Base-by-base conservation (phyloP, 2,113 vertebrate species). In the Melozone crissalis region DNA sequence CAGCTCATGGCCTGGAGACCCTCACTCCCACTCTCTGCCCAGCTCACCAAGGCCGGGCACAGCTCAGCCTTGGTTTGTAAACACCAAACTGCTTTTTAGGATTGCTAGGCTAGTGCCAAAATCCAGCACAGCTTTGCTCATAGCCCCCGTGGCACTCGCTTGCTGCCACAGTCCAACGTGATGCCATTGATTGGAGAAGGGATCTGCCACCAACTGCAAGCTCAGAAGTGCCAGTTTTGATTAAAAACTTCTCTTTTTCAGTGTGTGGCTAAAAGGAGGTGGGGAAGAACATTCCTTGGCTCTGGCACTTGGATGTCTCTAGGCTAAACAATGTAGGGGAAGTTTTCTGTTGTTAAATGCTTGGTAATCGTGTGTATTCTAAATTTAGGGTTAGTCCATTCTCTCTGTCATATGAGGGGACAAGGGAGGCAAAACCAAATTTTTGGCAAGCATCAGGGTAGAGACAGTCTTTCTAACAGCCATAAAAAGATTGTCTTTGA, bases 331-430 rank as follows among this genome's bases (percentile, higher is more conserved):
- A 73, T 31, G 46, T 22, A 65, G 71, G 57, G 77, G 87, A 89
- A 88, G 68, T 91, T 96, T 88, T 59, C 89, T 96, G 68, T 94
- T 83, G 88, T 79, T 69, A 65, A 91, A 94, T 71, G 61, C 63
- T 84, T 49, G 7, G 65, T 87, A 90, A 73, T 90, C 19, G 13
- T 89, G 54, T 89, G 71, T 81, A 66, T 84, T 72, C 88, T 65
- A 82, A 96, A 94, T 79, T 66, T 89, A 79, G 82, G 27, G 9
- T 54, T 63, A 67, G 82, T 63, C 84, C 68, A 62, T 78, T 87
- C 87, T 74, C 73, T 81, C 58, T 8, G 5, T 79, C 37, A 18
- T 69, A 55, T 1, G 17, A 94, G 49, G 41, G 89, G 92, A 69
- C 52, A 82, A 47, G n/a, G 31, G 68, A 87, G 26, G 89, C n/a